Evolutionary conservation across 2,888 invertebrate species (phyloP).

Genomic region (Spisula solida): DNA sequence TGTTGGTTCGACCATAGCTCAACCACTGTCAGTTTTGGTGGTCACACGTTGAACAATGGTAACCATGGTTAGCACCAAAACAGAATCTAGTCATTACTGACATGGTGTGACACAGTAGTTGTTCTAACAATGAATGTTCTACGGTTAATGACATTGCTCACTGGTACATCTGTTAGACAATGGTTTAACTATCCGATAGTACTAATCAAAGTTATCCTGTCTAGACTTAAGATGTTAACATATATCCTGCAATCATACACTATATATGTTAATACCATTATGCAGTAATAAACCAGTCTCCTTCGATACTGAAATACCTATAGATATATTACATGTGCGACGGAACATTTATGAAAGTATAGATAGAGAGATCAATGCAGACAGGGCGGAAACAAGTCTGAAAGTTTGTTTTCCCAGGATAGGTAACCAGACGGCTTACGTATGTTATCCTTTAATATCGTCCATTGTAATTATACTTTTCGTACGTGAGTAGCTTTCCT

Average conservation of each 20-base stretch:
- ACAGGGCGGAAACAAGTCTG: no score
- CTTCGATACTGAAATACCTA: neutral
- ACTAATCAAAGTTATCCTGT: neutral
- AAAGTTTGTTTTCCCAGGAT: no score
- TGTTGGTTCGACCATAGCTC: no score
- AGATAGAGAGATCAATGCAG: no score
- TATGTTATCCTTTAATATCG: no score
- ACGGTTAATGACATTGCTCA: neutral
- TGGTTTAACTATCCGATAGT: neutral
- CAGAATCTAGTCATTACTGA: neutral
- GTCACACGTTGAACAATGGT: neutral
- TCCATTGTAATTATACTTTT: no score
- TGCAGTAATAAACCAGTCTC: neutral
- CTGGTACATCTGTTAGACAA: neutral
- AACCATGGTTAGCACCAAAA: no score
- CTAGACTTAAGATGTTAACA: neutral
- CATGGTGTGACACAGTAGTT: neutral
- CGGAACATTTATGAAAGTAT: neutral
- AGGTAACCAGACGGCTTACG: no score
- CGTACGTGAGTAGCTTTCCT: no score
- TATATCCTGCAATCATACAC: neutral
- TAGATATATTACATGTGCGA: neutral
- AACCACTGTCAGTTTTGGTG: no score
- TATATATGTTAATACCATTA: constrained; percentile 7
- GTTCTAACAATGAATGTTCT: no score